Evolutionary conservation across 2,888 invertebrate genomes (phyloP).

Genomic region (Macrophya alboannulata): DNA sequence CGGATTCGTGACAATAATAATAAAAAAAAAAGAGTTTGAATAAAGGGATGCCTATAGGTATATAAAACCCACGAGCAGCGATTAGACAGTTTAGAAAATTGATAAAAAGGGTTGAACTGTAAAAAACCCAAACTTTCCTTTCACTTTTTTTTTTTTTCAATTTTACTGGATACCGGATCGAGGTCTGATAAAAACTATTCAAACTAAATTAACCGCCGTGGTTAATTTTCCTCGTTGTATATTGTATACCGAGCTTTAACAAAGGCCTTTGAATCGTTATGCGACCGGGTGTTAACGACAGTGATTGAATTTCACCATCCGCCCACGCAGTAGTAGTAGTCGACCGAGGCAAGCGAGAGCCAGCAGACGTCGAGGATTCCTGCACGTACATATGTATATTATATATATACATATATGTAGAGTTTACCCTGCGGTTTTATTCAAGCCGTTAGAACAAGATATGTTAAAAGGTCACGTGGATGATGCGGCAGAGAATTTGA

Average conservation of each 20-base stretch:
- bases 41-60: background rate
- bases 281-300: slow-evolving; percentile 1
- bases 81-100: background rate
- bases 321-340: background rate
- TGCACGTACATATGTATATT: no score
- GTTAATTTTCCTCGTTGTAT: background rate
- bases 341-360: background rate
- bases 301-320: slow-evolving; percentile 7
- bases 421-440: background rate
- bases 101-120: background rate
- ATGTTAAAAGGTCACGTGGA: no score
- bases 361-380: background rate
- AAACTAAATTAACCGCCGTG: background rate
- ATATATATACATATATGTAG: no score
- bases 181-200: background rate
- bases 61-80: background rate
- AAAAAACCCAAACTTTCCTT: background rate
- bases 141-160: background rate
- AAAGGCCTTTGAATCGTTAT: background rate
- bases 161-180: background rate
- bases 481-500: background rate
- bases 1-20: background rate
- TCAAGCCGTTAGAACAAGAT: background rate
- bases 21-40: background rate
- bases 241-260: background rate